These are phyloP conservation scores for Drosophila novamexicana DNA, from an alignment of 1,140 invertebrate genomes.

Conservation along the genomic window DNA sequence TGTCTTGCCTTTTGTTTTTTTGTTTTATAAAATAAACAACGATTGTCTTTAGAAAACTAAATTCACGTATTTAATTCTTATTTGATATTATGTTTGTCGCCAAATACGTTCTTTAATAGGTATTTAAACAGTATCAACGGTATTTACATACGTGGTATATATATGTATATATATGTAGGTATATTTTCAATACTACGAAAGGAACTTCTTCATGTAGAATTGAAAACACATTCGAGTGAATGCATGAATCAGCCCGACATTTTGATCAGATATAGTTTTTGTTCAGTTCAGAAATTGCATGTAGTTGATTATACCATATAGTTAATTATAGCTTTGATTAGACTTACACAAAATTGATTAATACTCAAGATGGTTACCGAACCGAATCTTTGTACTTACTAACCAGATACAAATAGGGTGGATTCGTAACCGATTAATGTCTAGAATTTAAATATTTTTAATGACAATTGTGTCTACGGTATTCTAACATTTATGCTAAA, in stretches of 20 bases:
- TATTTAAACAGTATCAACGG: constrained; percentile 12
- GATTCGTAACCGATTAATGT: too few relatives aligned
- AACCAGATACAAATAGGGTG: constrained; percentile 13
- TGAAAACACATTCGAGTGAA: constrained; percentile 52
- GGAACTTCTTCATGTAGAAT: constrained; percentile 55
- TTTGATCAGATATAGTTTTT: constrained; percentile 50
- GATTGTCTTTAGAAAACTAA: constrained; percentile 83
- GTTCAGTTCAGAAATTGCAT: constrained; percentile 42
- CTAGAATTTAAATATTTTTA: too few relatives aligned
- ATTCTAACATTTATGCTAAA: neutral
- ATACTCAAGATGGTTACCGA: constrained; percentile 12
- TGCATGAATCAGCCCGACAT: constrained; percentile 55
- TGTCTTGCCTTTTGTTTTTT: neutral
- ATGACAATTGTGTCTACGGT: neutral
- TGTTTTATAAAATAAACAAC: constrained; percentile 67
- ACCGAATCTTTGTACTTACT: neutral
- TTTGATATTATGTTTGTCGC: constrained; percentile 49
- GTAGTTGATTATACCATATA: constrained; percentile 17
- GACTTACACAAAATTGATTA: constrained; percentile 15
- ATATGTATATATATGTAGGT: constrained; percentile 25
- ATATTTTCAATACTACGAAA: constrained; percentile 28
- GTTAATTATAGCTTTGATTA: constrained; percentile 18
- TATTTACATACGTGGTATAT: constrained; percentile 32
- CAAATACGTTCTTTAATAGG: constrained; percentile 13
- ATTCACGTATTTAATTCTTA: constrained; percentile 71